Percentiles rank a stretch among this genome's conserved stretches.
These are phyloP conservation scores for Ctenomys sociabilis DNA, from an alignment of 2,113 vertebrate genomes.

Conservation along the genomic window DNA sequence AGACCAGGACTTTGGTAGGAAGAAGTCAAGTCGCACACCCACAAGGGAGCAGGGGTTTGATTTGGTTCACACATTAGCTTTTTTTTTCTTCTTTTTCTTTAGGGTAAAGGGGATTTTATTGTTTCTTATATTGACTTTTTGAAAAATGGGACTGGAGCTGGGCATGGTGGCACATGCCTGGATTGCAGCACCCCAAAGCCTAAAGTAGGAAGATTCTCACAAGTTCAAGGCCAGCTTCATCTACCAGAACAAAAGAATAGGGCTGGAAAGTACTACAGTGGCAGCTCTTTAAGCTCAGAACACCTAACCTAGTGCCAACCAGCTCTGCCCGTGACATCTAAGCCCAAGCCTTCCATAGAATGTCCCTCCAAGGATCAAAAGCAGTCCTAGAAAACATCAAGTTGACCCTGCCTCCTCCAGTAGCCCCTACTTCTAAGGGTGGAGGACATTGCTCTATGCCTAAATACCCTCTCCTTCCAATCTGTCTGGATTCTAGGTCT, in stretches of 20 bases:
- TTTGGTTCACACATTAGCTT: neutral
- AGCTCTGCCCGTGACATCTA: neutral
- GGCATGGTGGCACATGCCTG: neutral
- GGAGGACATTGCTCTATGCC: neutral
- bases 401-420: too few species aligned
- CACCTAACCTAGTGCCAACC: neutral
- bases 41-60: neutral
- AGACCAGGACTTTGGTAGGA: conserved; percentile 82
- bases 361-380: neutral
- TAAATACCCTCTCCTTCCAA: neutral
- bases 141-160: neutral
- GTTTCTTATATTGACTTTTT: conserved; percentile 70
- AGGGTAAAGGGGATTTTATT: neutral
- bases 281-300: neutral
- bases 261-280: neutral
- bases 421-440: neutral
- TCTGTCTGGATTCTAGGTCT: neutral
- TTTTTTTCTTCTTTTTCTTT: neutral
- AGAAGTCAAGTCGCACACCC: conserved; percentile 88
- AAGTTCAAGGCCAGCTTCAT: neutral
- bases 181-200: neutral
- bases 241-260: neutral
- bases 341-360: neutral
- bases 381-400: neutral
- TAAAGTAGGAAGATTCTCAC: neutral